phyloP scores from a whole-genome alignment of 1,140 invertebrate species.

The Portunus trituberculatus region DNA sequence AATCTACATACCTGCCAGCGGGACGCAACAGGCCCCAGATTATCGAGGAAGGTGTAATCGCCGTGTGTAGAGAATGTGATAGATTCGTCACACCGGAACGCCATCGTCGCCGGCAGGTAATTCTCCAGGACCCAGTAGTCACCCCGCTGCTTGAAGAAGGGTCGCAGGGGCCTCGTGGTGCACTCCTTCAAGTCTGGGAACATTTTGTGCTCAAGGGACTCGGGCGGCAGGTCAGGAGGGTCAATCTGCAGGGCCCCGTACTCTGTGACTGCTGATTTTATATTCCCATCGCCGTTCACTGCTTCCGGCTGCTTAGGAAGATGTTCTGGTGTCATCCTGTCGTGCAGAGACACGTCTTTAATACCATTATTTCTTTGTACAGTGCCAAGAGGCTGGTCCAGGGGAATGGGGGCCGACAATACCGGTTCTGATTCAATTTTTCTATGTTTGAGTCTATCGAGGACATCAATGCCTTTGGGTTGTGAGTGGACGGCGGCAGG shows the following conservation, averaged over 20 bases:
- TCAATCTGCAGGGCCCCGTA: slow-evolving; percentile 66
- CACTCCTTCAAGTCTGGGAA: slow-evolving; percentile 71
- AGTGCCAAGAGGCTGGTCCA: not conserved
- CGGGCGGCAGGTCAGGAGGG: slow-evolving; percentile 72
- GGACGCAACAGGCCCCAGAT: slow-evolving; percentile 87
- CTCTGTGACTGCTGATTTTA: slow-evolving; percentile 31
- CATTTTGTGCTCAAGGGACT: slow-evolving; percentile 71
- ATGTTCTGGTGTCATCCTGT: slow-evolving; percentile 59
- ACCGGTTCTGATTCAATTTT: not conserved
- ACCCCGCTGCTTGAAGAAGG: slow-evolving; percentile 84
- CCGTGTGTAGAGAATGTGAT: slow-evolving; percentile 96
- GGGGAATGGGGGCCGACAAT: not conserved
- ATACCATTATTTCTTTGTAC: not conserved
- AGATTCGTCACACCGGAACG: slow-evolving; percentile 87
- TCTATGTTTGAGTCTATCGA: not conserved
- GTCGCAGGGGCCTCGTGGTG: slow-evolving; percentile 44
- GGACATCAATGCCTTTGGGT: not conserved
- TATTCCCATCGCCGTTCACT: not conserved
- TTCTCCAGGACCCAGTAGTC: slow-evolving; percentile 95
- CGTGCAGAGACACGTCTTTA: slow-evolving; percentile 56
- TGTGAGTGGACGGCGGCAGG: not conserved
- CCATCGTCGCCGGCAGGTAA: slow-evolving; percentile 84
- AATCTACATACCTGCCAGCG: slow-evolving; percentile 72
- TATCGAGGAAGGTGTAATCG: slow-evolving; percentile 94
- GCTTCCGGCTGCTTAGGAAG: slow-evolving; percentile 38